These are phyloP conservation scores for Muntiacus muntjak DNA, from an alignment of 2,113 vertebrate species.

Conservation along the genomic window DNA sequence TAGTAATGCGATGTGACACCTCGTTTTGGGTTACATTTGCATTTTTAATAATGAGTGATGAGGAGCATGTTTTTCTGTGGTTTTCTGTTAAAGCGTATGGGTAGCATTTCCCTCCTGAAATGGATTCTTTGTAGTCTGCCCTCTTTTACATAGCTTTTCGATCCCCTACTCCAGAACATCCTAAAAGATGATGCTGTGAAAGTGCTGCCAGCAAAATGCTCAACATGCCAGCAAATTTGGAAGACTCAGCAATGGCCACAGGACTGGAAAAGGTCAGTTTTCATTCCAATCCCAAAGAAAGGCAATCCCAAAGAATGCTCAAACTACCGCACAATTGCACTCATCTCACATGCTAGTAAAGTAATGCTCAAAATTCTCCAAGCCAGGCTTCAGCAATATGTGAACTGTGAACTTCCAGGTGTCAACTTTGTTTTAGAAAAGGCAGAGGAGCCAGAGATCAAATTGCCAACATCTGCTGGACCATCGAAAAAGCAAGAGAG, in stretches of 20 bases:
- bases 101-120: background rate
- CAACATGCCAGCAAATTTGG: background rate
- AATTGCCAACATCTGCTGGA: background rate
- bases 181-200: background rate
- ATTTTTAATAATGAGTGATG: background rate
- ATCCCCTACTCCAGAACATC: background rate
- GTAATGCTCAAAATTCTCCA: background rate
- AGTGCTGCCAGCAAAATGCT: background rate
- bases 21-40: background rate
- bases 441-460: background rate
- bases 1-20: background rate
- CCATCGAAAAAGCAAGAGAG: background rate
- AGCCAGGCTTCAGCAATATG: background rate
- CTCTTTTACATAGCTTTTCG: background rate
- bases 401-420: background rate
- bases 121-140: background rate
- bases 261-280: background rate
- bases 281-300: background rate
- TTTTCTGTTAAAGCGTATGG: background rate
- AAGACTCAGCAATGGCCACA: background rate
- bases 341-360: background rate
- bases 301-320: background rate
- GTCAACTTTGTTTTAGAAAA: background rate
- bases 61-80: background rate
- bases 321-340: background rate